A percentile compares a stretch with the other conserved stretches of the same genome.
phyloP scores from a whole-genome alignment of 2,797 vertebrate genomes.

The Xerus rutilus region DNA sequence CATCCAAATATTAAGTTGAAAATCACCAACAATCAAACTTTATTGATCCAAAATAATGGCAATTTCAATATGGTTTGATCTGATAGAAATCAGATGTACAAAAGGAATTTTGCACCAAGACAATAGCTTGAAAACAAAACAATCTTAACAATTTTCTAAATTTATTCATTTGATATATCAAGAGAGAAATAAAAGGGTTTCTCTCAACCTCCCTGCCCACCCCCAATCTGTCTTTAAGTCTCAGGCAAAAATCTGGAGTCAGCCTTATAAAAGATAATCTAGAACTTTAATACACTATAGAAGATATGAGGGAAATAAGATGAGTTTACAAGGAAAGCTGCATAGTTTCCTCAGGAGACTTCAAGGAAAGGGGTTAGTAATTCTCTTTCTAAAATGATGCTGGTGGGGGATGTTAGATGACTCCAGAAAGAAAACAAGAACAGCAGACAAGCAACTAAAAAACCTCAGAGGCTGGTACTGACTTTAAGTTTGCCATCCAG shows the following conservation, averaged over 20 bases:
- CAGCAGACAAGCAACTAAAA: background rate
- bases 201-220: background rate
- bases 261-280: background rate
- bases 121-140: background rate
- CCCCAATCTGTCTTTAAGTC: background rate
- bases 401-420: background rate
- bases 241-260: constrained; percentile 6
- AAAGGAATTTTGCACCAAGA: background rate
- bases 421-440: background rate
- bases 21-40: background rate
- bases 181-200: background rate
- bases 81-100: constrained; percentile 18
- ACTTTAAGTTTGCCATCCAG: background rate
- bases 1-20: constrained; percentile 40
- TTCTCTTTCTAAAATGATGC: background rate
- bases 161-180: background rate
- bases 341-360: background rate
- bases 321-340: background rate
- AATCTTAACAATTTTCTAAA: constrained; percentile 4
- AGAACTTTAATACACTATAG: background rate
- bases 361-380: background rate
- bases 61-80: background rate
- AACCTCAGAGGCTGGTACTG: background rate
- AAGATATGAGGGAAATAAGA: background rate
- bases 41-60: background rate